Evolutionary conservation across 2,888 invertebrate genomes (phyloP), one percentile per base, ranked within the genome.

Genomic region (Mythimna ferrago): DNA sequence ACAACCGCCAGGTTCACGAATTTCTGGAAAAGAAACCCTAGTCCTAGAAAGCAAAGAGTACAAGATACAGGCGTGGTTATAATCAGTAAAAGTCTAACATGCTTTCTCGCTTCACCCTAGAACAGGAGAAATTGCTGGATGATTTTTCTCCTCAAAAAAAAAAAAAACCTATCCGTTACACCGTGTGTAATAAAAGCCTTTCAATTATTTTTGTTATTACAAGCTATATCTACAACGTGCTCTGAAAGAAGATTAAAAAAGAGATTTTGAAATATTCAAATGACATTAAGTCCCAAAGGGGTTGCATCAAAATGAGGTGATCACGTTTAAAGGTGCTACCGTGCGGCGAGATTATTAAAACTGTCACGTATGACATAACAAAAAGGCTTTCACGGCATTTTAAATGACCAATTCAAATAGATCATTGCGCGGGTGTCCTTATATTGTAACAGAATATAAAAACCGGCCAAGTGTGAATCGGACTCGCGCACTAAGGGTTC

Each of bases 271-370:
- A 85, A 89, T 92, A 95, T 95, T 94, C 93, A 90, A 93, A 89
- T 89, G 92, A 91, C 92, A 94, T 90, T 91, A 88, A 88, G 86
- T 79, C 89, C 78, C 87, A 86, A 89, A 87, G 78, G 85, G 86
- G 85, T 88, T 83, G 94, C 92, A 95, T 95, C 92, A 92, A 92
- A 94, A 95, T 94, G 90, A 89, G 88, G 83, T 86, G 86, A 92
- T 93, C 92, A 93, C 84, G 82, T 84, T 84, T 82, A 85, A 85
- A 85, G 89, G 85, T 86, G 95, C 95, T 95, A 95, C 95, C 89
- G 95, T 94, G 89, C 86, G 87, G 85, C 44, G 2, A 38, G 35
- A 72, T 76, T 65, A 74, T 89, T 92, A 78, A 93, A 91, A 91
- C 85, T 86, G 90, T 94, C 95, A 95, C 95, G 95, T 92, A 88